These are phyloP conservation scores for Atlantisia rogersi DNA, from an alignment of 2,113 vertebrate genomes.

Conservation along the genomic window DNA sequence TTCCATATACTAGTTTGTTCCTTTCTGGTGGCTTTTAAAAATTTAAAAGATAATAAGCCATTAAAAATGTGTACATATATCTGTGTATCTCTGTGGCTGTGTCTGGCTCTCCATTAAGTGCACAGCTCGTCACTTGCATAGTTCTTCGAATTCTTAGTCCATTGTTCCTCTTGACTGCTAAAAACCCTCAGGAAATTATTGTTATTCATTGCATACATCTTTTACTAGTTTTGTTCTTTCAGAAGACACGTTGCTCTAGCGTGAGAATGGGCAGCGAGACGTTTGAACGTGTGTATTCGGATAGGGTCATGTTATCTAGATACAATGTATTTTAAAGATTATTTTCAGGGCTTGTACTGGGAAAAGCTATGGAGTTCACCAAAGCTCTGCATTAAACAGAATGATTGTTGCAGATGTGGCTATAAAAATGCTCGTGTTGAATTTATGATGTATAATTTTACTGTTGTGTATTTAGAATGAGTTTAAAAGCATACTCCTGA, in stretches of 20 bases:
- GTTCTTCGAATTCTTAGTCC: neutral
- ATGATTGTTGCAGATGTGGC: neutral
- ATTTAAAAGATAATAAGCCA: neutral
- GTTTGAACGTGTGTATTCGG: neutral
- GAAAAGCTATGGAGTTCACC: neutral
- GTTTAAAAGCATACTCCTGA: neutral
- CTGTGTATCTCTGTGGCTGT: neutral
- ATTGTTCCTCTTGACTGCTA: neutral
- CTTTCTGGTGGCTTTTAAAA: neutral
- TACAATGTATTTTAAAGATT: neutral
- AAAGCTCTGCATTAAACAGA: neutral
- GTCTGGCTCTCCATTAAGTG: neutral
- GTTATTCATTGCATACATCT: neutral
- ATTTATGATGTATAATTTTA: neutral
- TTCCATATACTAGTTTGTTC: neutral
- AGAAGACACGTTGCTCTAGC: neutral
- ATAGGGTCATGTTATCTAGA: neutral
- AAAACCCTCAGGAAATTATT: neutral
- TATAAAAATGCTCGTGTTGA: neutral
- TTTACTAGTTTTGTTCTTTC: neutral
- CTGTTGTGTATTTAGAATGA: conserved; percentile 7
- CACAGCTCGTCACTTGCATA: neutral
- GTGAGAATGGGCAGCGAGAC: neutral
- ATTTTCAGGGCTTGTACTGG: neutral
- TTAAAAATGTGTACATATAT: neutral